These are phyloP conservation scores for Heliopora coerulea DNA, from an alignment of 92 coral and sea anemone species.

Conservation along the genomic window DNA sequence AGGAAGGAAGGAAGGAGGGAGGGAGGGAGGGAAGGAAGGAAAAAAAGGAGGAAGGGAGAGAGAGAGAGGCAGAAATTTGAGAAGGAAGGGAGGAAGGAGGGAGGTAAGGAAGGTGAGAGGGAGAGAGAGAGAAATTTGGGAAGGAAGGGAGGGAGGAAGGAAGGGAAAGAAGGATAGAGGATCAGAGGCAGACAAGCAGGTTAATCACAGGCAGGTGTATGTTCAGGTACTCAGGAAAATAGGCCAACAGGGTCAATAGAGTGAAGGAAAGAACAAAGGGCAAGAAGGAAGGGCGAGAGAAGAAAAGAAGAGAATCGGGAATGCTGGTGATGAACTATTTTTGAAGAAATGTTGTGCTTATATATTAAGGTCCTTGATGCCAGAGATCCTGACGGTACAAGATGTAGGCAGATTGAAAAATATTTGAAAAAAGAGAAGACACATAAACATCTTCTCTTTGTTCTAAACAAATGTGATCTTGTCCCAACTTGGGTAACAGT, in stretches of 20 bases:
- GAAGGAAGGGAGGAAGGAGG: constrained; percentile 2
- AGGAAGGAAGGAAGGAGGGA: not conserved
- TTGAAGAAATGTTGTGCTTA: too few relatives aligned
- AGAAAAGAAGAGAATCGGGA: not conserved
- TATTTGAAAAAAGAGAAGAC: constrained; percentile 88
- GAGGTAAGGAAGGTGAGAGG: too few relatives aligned
- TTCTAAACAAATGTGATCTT: constrained; percentile 92
- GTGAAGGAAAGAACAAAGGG: too few relatives aligned
- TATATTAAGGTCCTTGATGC: constrained; percentile 87
- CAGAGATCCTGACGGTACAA: constrained; percentile 93
- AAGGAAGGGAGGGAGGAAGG: too few relatives aligned
- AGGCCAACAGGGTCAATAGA: too few relatives aligned
- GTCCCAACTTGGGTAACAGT: constrained; percentile 99
- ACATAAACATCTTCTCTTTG: constrained; percentile 89
- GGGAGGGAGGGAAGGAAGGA: not conserved
- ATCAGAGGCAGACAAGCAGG: too few relatives aligned
- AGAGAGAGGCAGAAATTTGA: not conserved
- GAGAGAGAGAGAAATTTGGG: too few relatives aligned
- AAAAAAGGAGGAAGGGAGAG: not conserved
- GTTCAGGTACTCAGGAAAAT: too few relatives aligned
- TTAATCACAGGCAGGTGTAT: too few relatives aligned
- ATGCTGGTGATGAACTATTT: too few relatives aligned
- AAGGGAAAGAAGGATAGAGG: too few relatives aligned
- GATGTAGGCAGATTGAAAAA: constrained; percentile 85
- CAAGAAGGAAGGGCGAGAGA: too few relatives aligned